Evolutionary conservation across 1,140 invertebrate genomes (phyloP), one percentile per base, ranked within the genome.

Genomic region (Drosophila navojoa): DNA sequence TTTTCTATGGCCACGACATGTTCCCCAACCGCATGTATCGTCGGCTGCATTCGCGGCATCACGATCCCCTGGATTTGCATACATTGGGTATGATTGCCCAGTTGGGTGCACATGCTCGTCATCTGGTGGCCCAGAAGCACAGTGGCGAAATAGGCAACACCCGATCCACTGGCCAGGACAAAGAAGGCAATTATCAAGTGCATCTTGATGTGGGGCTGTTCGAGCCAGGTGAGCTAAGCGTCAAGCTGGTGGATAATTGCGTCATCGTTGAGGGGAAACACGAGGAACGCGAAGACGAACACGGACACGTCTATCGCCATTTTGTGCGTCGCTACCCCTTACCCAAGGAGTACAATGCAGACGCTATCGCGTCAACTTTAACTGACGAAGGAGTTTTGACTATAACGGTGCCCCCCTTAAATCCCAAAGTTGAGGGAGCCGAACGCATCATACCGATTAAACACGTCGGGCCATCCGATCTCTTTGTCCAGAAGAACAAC

Each of bases 181-280:
- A 81, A 15, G 45, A 71, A 35, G 76, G 76, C 5, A 90, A 90
- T 44, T 93, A 94, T 64, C 92, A 95, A 77, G 93, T 95, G 42
- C 93, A 94, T 62, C 90, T 96, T 52, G 95, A 96, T 78, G 94
- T 96, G 5, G 93, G 95, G 10, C 94, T 96, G 42, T 96, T 94
- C 92, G 93, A 94, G 29, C 96, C 96, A 0, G 95, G 96, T 58
- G 96, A 97, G 92, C 94, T 97, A 16, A 94, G 92, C 15, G 96
- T 97, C 0, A 97, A 96, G 90, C 95, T 95, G 1, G 93, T 95
- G 0, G 95, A 96, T 68, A 94, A 95, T 44, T 93, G 93, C 53
- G 92, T 96, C 1, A 93, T 95, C 3, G 92, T 96, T 10, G 93
- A 95, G 89, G 96, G 94, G 0, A 96, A 95, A 79, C 95, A 96